Evolutionary conservation across 2,797 vertebrate species (phyloP).

Genomic region (Hipposideros larvatus): DNA sequence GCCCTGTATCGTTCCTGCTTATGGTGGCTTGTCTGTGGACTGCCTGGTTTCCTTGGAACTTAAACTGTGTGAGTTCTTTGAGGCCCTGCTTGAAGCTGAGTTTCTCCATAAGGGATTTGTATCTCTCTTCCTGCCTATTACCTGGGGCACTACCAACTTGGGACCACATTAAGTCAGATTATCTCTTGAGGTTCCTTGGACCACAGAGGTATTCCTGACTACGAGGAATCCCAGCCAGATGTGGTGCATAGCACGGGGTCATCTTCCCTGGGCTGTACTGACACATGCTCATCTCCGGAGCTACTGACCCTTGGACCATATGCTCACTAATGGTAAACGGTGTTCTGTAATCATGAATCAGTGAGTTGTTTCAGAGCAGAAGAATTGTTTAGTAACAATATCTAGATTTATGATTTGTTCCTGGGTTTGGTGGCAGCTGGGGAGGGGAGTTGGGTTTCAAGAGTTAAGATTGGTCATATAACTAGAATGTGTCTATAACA

Average conservation of each 20-base stretch:
- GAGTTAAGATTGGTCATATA: background rate
- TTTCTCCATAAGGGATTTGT: background rate
- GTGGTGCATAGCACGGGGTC: background rate
- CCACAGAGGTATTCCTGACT: background rate
- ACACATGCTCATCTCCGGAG: background rate
- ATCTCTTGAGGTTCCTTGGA: background rate
- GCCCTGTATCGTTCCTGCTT: background rate
- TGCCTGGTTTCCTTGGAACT: background rate
- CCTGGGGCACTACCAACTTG: background rate
- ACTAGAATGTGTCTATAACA: background rate
- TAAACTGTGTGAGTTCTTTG: background rate
- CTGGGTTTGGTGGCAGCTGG: background rate
- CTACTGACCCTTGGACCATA: background rate
- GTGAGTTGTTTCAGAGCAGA: background rate
- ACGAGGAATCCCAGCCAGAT: too few species aligned
- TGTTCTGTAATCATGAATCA: background rate
- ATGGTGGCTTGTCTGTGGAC: background rate
- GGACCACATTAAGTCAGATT: background rate
- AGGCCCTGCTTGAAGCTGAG: background rate
- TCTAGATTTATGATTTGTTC: slow-evolving; percentile 30
- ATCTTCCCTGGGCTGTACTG: too few species aligned
- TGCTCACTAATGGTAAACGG: background rate
- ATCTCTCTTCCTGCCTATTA: background rate
- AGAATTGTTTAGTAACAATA: background rate
- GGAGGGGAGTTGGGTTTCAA: background rate